phyloP scores from a whole-genome alignment of 2,113 vertebrate species.

The Lontra canadensis region DNA sequence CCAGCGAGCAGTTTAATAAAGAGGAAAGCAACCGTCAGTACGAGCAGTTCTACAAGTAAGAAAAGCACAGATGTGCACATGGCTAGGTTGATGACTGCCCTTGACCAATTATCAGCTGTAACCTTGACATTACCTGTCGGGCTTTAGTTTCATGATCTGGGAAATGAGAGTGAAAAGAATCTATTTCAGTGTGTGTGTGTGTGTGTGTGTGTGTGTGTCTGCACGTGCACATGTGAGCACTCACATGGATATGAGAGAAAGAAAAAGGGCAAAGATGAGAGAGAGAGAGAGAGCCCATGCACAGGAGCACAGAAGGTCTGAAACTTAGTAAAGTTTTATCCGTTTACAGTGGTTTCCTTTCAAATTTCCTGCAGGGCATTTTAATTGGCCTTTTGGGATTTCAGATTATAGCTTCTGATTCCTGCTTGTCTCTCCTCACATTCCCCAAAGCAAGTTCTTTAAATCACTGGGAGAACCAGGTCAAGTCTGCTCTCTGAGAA shows the following conservation, averaged over 20 bases:
- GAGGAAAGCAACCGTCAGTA: background rate
- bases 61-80: background rate
- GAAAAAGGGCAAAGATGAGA: background rate
- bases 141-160: background rate
- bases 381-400: background rate
- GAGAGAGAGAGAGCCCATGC: background rate
- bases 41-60: background rate
- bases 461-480: background rate
- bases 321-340: background rate
- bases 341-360: background rate
- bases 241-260: background rate
- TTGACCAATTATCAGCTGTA: background rate
- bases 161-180: conserved; percentile 23
- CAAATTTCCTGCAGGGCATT: background rate
- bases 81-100: background rate
- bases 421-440: background rate
- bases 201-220: background rate
- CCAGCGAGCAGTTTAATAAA: background rate
- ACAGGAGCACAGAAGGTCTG: background rate
- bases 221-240: background rate
- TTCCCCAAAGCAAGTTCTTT: background rate
- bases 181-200: background rate
- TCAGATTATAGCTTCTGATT: background rate
- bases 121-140: background rate
- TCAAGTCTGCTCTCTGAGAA: background rate